Evolutionary conservation across 2,888 invertebrate species (phyloP).

Genomic region (Lucinisca nassula): DNA sequence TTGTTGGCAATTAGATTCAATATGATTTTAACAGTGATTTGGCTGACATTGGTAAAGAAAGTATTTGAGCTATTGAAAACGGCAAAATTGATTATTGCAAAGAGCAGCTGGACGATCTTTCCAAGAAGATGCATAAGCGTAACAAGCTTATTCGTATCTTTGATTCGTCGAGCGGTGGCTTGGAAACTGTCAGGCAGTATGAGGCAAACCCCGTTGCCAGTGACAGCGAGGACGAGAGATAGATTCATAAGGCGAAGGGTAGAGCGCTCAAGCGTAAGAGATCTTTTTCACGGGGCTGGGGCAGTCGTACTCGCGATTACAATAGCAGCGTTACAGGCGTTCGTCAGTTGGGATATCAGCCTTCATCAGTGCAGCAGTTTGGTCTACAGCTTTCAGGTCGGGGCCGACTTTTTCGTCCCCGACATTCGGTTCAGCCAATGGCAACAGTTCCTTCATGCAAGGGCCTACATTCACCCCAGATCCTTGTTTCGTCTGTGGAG

Average conservation of each 20-base stretch:
- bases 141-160: constrained; percentile 59
- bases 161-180: constrained; percentile 53
- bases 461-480: constrained; percentile 21
- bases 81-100: constrained; percentile 31
- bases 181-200: constrained; percentile 60
- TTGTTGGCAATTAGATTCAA: constrained; percentile 48
- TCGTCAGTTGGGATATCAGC: background rate
- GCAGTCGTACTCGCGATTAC: background rate
- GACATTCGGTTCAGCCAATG: too few relatives aligned
- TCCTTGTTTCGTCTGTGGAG: constrained; percentile 45
- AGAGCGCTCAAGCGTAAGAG: constrained; percentile 40
- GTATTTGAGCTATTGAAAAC: constrained; percentile 42
- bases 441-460: too few relatives aligned
- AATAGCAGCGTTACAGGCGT: too few relatives aligned
- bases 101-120: constrained; percentile 12
- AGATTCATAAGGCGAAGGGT: constrained; percentile 50
- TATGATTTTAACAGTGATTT: constrained; percentile 46
- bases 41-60: constrained; percentile 21
- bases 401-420: too few relatives aligned
- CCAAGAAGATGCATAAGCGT: constrained; percentile 41
- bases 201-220: too few relatives aligned
- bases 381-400: too few relatives aligned
- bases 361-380: background rate
- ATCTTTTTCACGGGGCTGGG: background rate
- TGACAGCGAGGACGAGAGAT: constrained; percentile 58